Percentiles rank a stretch among this genome's conserved stretches.
These are phyloP conservation scores for Aplocera efformata DNA, from an alignment of 2,888 invertebrate genomes.

Conservation along the genomic window DNA sequence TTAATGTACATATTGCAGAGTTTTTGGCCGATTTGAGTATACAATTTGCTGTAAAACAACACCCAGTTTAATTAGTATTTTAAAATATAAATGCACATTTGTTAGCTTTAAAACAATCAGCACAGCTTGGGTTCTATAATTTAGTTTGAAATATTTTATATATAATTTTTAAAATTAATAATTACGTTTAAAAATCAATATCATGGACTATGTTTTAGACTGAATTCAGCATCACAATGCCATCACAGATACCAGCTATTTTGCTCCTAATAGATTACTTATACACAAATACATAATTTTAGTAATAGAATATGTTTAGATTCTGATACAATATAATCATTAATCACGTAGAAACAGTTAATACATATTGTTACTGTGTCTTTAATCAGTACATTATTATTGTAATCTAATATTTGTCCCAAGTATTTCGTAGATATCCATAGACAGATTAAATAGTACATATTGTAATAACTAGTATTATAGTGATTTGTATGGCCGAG, in stretches of 20 bases:
- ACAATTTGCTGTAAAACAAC: slow-evolving; percentile 32
- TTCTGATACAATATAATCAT: slow-evolving; percentile 42
- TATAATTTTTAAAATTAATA: slow-evolving; percentile 36
- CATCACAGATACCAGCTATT: slow-evolving; percentile 58
- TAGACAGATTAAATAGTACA: slow-evolving; percentile 50
- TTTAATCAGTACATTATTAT: slow-evolving; percentile 62
- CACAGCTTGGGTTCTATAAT: slow-evolving; percentile 53
- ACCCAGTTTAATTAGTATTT: slow-evolving; percentile 46
- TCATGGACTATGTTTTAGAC: slow-evolving; percentile 48
- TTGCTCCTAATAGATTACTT: slow-evolving; percentile 29
- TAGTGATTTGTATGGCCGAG: slow-evolving; percentile 48
- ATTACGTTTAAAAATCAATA: slow-evolving; percentile 39
- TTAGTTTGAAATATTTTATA: slow-evolving; percentile 25
- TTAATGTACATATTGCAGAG: slow-evolving; percentile 60
- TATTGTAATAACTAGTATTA: slow-evolving; percentile 44
- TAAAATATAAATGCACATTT: slow-evolving; percentile 67
- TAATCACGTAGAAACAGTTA: slow-evolving; percentile 22
- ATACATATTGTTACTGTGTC: slow-evolving; percentile 51
- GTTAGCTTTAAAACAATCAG: slow-evolving; percentile 67
- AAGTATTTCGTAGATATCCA: slow-evolving; percentile 56
- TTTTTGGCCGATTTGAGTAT: slow-evolving; percentile 17
- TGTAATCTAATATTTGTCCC: slow-evolving; percentile 45
- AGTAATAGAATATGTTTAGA: slow-evolving; percentile 41
- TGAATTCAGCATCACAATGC: slow-evolving; percentile 62
- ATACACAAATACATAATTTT: slow-evolving; percentile 42